Evolutionary conservation across 2,888 invertebrate genomes (phyloP).

Genomic region (Ormyrus thymus): DNA sequence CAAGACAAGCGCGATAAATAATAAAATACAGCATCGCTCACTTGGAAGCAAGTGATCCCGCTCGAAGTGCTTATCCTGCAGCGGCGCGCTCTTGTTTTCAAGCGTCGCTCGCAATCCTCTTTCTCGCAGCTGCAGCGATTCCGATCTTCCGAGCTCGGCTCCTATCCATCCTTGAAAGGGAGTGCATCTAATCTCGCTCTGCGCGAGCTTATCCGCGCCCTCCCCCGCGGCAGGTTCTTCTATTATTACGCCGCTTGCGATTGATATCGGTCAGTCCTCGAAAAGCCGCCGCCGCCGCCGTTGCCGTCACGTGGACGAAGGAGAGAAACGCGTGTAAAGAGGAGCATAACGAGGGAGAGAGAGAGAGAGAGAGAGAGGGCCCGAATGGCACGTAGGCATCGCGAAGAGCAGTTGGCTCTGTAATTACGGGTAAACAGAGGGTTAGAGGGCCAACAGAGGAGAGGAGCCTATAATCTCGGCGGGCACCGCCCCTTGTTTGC

Average conservation of each 20-base stretch:
- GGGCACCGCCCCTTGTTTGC: slow-evolving; percentile 72
- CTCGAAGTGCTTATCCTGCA: too few relatives aligned
- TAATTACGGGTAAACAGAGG: slow-evolving; percentile 69
- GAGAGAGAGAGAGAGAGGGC: slow-evolving; percentile 3
- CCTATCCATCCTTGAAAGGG: too few relatives aligned
- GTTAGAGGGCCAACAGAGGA: slow-evolving; percentile 56
- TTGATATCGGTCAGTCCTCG: not conserved
- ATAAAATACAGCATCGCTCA: too few relatives aligned
- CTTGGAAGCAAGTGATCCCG: too few relatives aligned
- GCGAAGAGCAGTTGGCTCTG: slow-evolving; percentile 66
- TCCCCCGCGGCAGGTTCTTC: not conserved
- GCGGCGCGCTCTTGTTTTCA: too few relatives aligned
- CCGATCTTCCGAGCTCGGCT: too few relatives aligned
- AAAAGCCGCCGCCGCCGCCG: too few relatives aligned
- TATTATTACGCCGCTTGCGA: not conserved
- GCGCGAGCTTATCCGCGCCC: too few relatives aligned
- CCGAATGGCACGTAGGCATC: slow-evolving; percentile 32
- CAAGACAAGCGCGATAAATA: too few relatives aligned
- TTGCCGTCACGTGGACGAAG: not conserved
- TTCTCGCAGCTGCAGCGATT: too few relatives aligned
- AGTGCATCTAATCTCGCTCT: too few relatives aligned
- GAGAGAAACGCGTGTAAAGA: not conserved
- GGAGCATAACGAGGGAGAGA: slow-evolving; percentile 4
- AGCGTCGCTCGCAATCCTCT: too few relatives aligned
- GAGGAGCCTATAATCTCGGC: slow-evolving; percentile 70